phyloP scores from a whole-genome alignment of 1,140 invertebrate genomes.

The Mycetomoellerius zeteki region DNA sequence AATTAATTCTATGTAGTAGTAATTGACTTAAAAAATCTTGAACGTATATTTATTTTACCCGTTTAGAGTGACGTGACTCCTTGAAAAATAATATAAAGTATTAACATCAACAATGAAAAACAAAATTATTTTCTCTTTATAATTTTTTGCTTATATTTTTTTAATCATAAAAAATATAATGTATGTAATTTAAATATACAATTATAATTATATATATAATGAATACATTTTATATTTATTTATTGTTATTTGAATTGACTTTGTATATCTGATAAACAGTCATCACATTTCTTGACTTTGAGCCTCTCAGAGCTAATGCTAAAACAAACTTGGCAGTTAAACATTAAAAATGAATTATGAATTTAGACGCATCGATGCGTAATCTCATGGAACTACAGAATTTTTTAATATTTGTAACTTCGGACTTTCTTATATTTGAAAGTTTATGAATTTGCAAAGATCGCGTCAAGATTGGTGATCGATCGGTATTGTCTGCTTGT shows the following conservation, averaged over 20 bases:
- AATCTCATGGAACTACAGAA: neutral
- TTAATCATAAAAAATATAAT: neutral
- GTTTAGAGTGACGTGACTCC: too few species aligned
- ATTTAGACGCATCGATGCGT: neutral
- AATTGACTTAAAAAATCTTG: too few species aligned
- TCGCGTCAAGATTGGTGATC: conserved; percentile 4
- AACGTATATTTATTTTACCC: too few species aligned
- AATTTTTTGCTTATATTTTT: neutral
- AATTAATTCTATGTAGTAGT: too few species aligned
- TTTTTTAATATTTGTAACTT: neutral
- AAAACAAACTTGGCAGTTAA: neutral
- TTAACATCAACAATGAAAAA: neutral
- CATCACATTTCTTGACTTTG: neutral
- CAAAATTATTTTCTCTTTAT: neutral
- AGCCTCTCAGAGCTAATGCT: neutral
- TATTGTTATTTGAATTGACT: neutral
- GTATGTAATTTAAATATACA: too few species aligned
- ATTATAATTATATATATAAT: too few species aligned
- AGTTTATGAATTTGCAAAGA: neutral
- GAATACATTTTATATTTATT: too few species aligned
- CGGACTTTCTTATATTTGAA: neutral
- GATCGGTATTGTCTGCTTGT: conserved; percentile 4
- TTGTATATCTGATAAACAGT: neutral
- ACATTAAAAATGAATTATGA: neutral
- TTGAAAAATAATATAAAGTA: neutral